Evolutionary conservation across 2,113 vertebrate species (phyloP).

Genomic region (Polypterus bichir): DNA sequence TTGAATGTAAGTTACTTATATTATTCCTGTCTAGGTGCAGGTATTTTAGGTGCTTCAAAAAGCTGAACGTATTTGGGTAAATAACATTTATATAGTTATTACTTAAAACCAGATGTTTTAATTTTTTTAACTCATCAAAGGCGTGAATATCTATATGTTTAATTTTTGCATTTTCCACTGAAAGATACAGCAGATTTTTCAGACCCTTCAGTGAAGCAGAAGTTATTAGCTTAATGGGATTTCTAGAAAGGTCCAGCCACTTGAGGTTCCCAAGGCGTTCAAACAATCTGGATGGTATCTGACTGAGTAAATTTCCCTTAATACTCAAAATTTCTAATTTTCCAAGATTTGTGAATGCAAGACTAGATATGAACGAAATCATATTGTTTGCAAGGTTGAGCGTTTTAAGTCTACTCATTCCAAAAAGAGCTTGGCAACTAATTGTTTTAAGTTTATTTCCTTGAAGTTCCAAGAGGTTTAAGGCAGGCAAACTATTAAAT

Average conservation of each 20-base stretch:
- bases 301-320: conserved; percentile 43
- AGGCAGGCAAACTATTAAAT: conserved; percentile 41
- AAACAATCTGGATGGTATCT: conserved; percentile 41
- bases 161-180: conserved; percentile 39
- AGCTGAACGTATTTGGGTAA: conserved; percentile 37
- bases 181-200: conserved; percentile 36
- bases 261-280: conserved; percentile 39
- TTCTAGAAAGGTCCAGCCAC: conserved; percentile 46
- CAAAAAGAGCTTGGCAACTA: conserved; percentile 34
- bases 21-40: conserved; percentile 46
- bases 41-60: conserved; percentile 40
- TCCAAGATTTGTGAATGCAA: conserved; percentile 42
- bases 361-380: conserved; percentile 42
- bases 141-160: conserved; percentile 33
- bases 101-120: conserved; percentile 45
- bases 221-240: conserved; percentile 37
- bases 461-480: conserved; percentile 39
- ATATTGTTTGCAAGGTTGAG: conserved; percentile 47
- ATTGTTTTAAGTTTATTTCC: conserved; percentile 38
- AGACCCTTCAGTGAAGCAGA: conserved; percentile 48
- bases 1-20: conserved; percentile 36
- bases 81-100: conserved; percentile 44
- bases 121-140: conserved; percentile 44
- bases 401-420: conserved; percentile 36
- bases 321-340: conserved; percentile 43